Base-by-base conservation (phyloP, 1,140 invertebrate species). In the Thalassaphorura encarpata region DNA sequence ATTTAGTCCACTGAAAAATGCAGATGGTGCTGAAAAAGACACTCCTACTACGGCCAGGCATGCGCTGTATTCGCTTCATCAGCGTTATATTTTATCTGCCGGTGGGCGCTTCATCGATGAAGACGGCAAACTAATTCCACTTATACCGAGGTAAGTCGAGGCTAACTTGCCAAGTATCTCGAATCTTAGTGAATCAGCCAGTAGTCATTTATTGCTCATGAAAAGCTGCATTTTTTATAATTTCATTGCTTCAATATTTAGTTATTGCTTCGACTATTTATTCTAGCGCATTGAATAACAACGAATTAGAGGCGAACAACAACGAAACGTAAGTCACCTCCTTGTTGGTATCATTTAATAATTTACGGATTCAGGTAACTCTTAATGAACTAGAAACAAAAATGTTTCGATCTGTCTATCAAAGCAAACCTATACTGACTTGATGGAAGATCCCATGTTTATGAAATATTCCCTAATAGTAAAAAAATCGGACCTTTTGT, bases 1-100 rank as follows among this genome's bases (percentile, higher is more conserved):
- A 70, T 99, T 99, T 70, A 93, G 93, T 67, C 92, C 96, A 0
- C 69, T 99, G 58, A 99, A 99, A 71, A 99, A 99, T 76, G 77
- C 85, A 2, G 87, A 97, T 71, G 74, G 77, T 1, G 82, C 79
- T 27, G 84, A 83, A 45, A 89, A 92, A 68, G 93, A 97, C 72
- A 94, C 89, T 60, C 88, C 95, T 0, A 83, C 80, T 0, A 96
- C 94, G 0, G 85, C 89, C 2, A 75, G 83, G 18, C 73, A 80
- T 19, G 87, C 91, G 67, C 69, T 99, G 21, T 80, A 84, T 59
- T 75, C 77, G 18, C 74, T 97, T 16, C 93, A 98, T 70, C 81
- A 82, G 60, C 81, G 82, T 52, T 96, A 88, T 70, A 77, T 97
- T 2, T 70, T 84, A 62, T 74, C 81, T 52, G 89, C 91, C 13